A percentile compares a stretch with the other conserved stretches of the same genome.
Conservation (phyloP, 2,888 invertebrate species). For the Polydrusus pterygomalis region DNA sequence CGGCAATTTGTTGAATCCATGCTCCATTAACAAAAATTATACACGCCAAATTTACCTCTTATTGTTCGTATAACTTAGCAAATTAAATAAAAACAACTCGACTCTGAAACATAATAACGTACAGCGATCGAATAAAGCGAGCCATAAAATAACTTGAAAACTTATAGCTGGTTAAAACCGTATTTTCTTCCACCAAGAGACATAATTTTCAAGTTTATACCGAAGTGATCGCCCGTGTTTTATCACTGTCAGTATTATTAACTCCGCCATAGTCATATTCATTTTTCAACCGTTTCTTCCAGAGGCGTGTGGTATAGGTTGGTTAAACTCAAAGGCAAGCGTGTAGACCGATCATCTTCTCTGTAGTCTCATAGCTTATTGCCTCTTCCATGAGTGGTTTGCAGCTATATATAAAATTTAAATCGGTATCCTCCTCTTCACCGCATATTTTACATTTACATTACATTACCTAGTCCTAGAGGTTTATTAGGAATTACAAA, state of each 20-base stretch:
- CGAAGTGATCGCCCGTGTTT: conserved; percentile 60
- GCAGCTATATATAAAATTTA: no score
- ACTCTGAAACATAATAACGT: conserved; percentile 25
- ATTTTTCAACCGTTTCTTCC: conserved; percentile 61
- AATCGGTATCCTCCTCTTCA: no score
- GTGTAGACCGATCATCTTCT: no score
- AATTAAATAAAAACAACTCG: conserved; percentile 42
- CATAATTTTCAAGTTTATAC: conserved; percentile 62
- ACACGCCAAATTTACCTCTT: conserved; percentile 37
- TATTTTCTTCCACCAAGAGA: conserved; percentile 21
- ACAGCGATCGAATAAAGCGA: conserved; percentile 38
- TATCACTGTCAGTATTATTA: conserved; percentile 66
- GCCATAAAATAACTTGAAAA: conserved; percentile 39
- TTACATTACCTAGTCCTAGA: no score
- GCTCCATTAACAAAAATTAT: conserved; percentile 30
- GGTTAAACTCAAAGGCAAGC: no score
- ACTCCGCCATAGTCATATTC: conserved; percentile 60
- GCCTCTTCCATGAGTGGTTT: no score
- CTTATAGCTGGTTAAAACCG: conserved; percentile 13
- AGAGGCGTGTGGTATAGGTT: no score
- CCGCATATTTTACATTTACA: no score
- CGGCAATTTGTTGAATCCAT: conserved; percentile 32
- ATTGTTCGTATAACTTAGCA: conserved; percentile 41
- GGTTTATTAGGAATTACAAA: no score
- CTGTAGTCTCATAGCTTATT: no score